Percentiles rank a stretch among this genome's conserved stretches.
phyloP scores from a whole-genome alignment of 1,140 invertebrate species.

The Caerostris extrusa region DNA sequence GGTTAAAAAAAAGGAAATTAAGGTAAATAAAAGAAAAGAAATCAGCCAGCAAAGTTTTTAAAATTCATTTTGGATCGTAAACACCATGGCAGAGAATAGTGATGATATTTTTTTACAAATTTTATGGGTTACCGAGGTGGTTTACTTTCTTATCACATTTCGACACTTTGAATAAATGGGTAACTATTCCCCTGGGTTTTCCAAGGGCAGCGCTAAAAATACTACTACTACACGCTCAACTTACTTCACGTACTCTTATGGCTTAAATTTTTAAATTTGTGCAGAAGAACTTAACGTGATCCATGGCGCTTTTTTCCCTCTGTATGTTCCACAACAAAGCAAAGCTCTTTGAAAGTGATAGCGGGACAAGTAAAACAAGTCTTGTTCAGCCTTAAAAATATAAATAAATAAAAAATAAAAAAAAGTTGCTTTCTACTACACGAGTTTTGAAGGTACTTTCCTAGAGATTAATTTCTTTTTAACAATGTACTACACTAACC shows the following conservation, averaged over 20 bases:
- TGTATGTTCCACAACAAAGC: background rate
- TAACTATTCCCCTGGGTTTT: background rate
- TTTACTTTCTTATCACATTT: background rate
- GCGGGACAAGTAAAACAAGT: background rate
- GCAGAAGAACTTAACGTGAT: background rate
- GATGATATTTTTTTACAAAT: background rate
- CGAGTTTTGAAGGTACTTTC: background rate
- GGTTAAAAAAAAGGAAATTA: too few relatives aligned
- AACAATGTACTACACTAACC: background rate
- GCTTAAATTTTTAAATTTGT: conserved; percentile 8
- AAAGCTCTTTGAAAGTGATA: background rate
- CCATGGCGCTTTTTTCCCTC: background rate
- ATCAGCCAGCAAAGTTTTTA: background rate
- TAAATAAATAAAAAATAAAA: too few relatives aligned
- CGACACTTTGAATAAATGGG: background rate
- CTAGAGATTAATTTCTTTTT: background rate
- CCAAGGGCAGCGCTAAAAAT: background rate
- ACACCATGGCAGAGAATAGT: too few relatives aligned
- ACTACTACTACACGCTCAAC: background rate
- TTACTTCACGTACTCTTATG: background rate
- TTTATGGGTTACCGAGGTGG: background rate
- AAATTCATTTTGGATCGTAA: background rate
- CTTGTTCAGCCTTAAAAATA: too few relatives aligned
- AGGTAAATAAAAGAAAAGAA: background rate
- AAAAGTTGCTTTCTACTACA: too few relatives aligned